phyloP scores from a whole-genome alignment of 2,113 vertebrate genomes.

The Empidonax alnorum region DNA sequence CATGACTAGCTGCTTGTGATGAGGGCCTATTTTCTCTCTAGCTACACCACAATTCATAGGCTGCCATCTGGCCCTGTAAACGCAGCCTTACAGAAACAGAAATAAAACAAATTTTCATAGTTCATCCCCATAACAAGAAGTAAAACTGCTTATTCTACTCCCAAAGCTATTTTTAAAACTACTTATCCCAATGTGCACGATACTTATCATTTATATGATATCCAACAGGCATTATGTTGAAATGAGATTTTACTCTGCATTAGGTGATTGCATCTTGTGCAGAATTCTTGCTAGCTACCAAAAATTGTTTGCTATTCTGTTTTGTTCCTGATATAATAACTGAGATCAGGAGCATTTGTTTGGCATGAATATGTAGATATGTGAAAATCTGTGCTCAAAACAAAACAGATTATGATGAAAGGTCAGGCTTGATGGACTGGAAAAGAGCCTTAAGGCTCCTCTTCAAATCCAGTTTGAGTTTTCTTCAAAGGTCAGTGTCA shows the following conservation, averaged over 20 bases:
- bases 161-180: constrained; percentile 27
- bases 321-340: not conserved
- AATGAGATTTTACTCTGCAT: not conserved
- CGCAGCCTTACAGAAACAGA: not conserved
- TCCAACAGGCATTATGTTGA: not conserved
- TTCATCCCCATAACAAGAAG: not conserved
- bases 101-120: not conserved
- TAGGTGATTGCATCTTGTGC: not conserved
- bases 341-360: not conserved
- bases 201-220: not conserved
- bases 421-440: constrained; percentile 3
- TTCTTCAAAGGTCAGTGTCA: constrained; percentile 45
- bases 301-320: not conserved
- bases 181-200: not conserved
- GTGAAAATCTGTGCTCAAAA: not conserved
- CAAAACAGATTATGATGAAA: not conserved
- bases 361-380: not conserved
- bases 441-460: constrained; percentile 4
- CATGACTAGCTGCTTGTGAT: not conserved
- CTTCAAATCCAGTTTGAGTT: constrained; percentile 24
- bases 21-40: not conserved
- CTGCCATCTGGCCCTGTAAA: constrained; percentile 10
- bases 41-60: not conserved
- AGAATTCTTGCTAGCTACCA: not conserved
- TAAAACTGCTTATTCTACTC: not conserved